Base-by-base conservation (phyloP, 1,140 invertebrate species). In the Drosophila elegans region DNA sequence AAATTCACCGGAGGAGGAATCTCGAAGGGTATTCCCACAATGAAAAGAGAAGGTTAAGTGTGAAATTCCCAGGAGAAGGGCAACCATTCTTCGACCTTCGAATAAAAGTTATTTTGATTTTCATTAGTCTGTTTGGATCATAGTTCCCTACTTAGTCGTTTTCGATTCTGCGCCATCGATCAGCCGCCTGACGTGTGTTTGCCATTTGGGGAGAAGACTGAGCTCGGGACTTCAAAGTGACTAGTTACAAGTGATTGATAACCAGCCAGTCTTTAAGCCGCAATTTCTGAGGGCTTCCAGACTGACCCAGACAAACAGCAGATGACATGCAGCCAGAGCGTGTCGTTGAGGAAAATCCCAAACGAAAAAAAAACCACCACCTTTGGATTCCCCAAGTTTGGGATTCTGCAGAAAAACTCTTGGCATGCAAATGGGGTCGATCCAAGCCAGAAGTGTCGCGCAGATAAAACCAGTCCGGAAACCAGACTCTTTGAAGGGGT, bases 331-430 rank as follows among this genome's bases (percentile, higher is more conserved):
- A 55, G 5, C 12, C 10, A 11, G 25, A 16, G 38, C 27, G 44
- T 64, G 55, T 9, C 36, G 54, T 42, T 41, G 12, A 39, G 45
- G 27, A 76, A 72, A 81, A 80, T 21, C 56, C 78, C 78, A 6
- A 51, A 4, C 78, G 73, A 6, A 54, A 4, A 45, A 34, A 48
- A 53, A 83, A 80, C 68, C 77, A 36, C 82, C 39, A 86, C 29
- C n/a, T 16, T 51, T 11, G 48, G 27, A 51, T 13, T 51, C n/a
- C 48, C 48, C 48, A 13, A 34, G 73, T 85, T 84, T 64, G 5
- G 56, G 52, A 39, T 76, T 85, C 81, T 80, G 77, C 77, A 85
- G 61, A 78, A 73, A 56, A 53, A 53, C 41, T 54, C 45, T 61
- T 46, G 3, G 12, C 12, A 74, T 60, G 74, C 57, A 66, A 80